Conservation (phyloP, 2,888 invertebrate species). For the Chymomyza fuscimana region DNA sequence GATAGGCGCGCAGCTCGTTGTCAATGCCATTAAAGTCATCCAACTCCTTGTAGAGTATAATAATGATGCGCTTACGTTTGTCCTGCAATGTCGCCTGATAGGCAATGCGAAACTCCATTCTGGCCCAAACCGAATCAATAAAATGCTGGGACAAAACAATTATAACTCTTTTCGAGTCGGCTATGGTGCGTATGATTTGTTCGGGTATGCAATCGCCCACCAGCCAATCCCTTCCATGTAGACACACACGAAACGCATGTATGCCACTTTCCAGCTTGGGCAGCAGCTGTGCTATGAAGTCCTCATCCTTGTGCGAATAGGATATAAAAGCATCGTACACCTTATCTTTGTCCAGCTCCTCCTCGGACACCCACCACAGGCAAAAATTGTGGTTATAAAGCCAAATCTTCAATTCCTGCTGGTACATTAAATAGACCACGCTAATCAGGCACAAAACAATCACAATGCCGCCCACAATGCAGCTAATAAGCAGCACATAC, state of each 20-base stretch:
- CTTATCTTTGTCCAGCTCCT: constrained; percentile 83
- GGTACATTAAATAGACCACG: constrained; percentile 81
- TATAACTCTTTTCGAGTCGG: constrained; percentile 85
- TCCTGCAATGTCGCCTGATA: constrained; percentile 85
- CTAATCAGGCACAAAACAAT: constrained; percentile 77
- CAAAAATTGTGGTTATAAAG: constrained; percentile 83
- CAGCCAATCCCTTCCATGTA: constrained; percentile 87
- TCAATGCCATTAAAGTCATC: constrained; percentile 83
- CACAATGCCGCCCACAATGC: constrained; percentile 79
- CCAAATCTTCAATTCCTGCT: constrained; percentile 84
- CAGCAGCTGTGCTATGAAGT: constrained; percentile 84
- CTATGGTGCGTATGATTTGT: constrained; percentile 85
- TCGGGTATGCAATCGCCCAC: constrained; percentile 86
- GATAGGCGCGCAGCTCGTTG: constrained; percentile 84
- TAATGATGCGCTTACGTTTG: constrained; percentile 84
- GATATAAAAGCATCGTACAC: constrained; percentile 89
- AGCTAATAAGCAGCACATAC: constrained; percentile 74
- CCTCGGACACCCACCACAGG: constrained; percentile 84
- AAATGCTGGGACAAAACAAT: constrained; percentile 86
- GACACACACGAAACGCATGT: constrained; percentile 84
- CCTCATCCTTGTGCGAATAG: constrained; percentile 87
- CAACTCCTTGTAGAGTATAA: constrained; percentile 86
- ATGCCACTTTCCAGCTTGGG: constrained; percentile 84
- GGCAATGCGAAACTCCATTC: constrained; percentile 87
- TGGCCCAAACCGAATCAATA: constrained; percentile 87